A percentile compares a stretch with the other conserved stretches of the same genome.
These are phyloP conservation scores for Amorpha juglandis DNA, from an alignment of 2,888 invertebrate genomes.

Conservation along the genomic window DNA sequence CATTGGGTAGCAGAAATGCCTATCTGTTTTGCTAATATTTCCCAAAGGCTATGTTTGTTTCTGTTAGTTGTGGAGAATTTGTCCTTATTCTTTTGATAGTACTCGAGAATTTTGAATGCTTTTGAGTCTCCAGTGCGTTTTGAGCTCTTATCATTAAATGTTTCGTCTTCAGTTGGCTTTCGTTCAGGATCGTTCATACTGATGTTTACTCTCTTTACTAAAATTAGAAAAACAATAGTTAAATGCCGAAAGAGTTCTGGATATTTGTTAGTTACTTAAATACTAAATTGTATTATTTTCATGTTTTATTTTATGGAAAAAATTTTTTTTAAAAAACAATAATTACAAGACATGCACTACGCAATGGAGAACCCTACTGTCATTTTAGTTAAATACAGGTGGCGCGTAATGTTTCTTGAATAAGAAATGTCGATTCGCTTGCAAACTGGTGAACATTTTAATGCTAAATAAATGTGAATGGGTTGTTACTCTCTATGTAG, in stretches of 20 bases:
- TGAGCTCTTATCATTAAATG: slow-evolving; percentile 55
- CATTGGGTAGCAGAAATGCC: slow-evolving; percentile 65
- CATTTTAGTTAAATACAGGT: too few relatives aligned
- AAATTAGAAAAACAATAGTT: slow-evolving; percentile 32
- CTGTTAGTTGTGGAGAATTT: slow-evolving; percentile 60
- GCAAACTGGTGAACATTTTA: too few relatives aligned
- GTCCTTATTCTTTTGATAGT: slow-evolving; percentile 71
- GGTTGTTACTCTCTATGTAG: too few relatives aligned
- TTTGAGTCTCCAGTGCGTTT: slow-evolving; percentile 60
- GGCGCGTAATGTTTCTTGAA: too few relatives aligned
- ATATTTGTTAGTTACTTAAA: too few relatives aligned
- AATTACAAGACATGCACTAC: too few relatives aligned
- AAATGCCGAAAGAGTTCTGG: not conserved
- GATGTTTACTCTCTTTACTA: slow-evolving; percentile 65
- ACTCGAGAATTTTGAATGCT: slow-evolving; percentile 71
- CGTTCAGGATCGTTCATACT: slow-evolving; percentile 42
- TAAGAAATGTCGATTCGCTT: too few relatives aligned
- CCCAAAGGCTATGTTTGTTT: slow-evolving; percentile 66
- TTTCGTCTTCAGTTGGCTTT: slow-evolving; percentile 54
- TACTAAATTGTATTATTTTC: too few relatives aligned
- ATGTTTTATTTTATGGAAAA: too few relatives aligned
- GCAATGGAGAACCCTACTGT: too few relatives aligned
- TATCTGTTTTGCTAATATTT: slow-evolving; percentile 59
- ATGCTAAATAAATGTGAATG: too few relatives aligned
- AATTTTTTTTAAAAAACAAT: too few relatives aligned